Evolutionary conservation across 2,113 vertebrate species (phyloP).

Genomic region (Raphicerus campestris): DNA sequence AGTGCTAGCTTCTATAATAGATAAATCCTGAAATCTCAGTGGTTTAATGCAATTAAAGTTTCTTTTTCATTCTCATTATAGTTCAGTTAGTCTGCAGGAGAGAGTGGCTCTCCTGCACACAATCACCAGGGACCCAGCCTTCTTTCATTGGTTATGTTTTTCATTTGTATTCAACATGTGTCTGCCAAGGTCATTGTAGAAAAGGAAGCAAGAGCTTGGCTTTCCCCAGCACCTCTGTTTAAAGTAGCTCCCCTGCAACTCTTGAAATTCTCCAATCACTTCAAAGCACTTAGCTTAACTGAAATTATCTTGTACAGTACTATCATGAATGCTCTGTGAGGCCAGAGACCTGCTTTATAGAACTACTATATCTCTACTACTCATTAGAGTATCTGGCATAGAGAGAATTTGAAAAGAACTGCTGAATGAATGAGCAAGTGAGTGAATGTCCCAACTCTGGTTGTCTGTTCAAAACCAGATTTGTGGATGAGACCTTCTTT

Average conservation of each 20-base stretch:
- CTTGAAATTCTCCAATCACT: background rate
- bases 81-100: background rate
- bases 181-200: background rate
- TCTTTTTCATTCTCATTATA: background rate
- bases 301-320: background rate
- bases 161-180: background rate
- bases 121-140: background rate
- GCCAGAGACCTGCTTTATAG: background rate
- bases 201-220: background rate
- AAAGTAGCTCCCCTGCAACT: background rate
- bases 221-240: background rate
- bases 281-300: background rate
- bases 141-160: background rate
- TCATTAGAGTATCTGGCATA: background rate
- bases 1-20: background rate
- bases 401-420: background rate
- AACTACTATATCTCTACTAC: background rate
- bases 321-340: background rate
- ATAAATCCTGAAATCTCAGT: background rate
- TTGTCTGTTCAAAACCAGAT: background rate
- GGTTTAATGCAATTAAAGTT: background rate
- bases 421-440: background rate
- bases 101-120: background rate
- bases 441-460: background rate
- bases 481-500: background rate